Conservation (phyloP, 2,888 invertebrate species). For the Cephonodes hylas region DNA sequence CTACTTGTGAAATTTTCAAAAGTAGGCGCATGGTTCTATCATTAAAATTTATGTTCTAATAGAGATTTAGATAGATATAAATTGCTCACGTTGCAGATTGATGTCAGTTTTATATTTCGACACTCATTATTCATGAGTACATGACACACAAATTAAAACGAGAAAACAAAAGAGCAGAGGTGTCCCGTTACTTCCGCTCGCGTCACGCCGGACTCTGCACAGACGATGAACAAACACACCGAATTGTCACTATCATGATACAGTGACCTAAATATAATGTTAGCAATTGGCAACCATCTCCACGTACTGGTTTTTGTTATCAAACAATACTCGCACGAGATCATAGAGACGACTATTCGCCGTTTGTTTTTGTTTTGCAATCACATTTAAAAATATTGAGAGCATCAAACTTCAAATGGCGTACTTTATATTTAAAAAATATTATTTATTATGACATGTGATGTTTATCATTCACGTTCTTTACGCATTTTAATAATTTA, state of each 20-base stretch:
- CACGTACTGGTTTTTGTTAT: slow-evolving; percentile 7
- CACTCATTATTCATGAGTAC: slow-evolving; percentile 41
- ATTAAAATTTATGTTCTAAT: slow-evolving; percentile 2
- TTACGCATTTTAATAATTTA: neutral
- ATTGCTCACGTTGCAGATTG: neutral
- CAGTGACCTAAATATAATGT: slow-evolving; percentile 42
- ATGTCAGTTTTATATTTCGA: slow-evolving; percentile 17
- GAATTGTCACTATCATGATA: slow-evolving; percentile 31
- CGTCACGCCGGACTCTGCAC: slow-evolving; percentile 42
- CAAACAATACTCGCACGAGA: slow-evolving; percentile 3
- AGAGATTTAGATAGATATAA: neutral
- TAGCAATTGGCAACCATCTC: slow-evolving; percentile 31
- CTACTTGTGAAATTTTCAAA: slow-evolving; percentile 1
- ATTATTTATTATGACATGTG: neutral
- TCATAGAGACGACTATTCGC: neutral
- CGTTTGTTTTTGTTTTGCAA: neutral
- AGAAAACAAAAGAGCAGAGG: slow-evolving; percentile 48
- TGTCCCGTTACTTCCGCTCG: slow-evolving; percentile 56
- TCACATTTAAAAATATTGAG: neutral
- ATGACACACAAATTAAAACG: slow-evolving; percentile 51
- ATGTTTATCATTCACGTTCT: neutral
- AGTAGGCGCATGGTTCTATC: neutral
- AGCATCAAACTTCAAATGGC: neutral
- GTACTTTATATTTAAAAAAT: neutral
- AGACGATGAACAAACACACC: slow-evolving; percentile 46